Evolutionary conservation across 2,113 vertebrate genomes (phyloP).

Genomic region (Oncorhynchus clarkii): DNA sequence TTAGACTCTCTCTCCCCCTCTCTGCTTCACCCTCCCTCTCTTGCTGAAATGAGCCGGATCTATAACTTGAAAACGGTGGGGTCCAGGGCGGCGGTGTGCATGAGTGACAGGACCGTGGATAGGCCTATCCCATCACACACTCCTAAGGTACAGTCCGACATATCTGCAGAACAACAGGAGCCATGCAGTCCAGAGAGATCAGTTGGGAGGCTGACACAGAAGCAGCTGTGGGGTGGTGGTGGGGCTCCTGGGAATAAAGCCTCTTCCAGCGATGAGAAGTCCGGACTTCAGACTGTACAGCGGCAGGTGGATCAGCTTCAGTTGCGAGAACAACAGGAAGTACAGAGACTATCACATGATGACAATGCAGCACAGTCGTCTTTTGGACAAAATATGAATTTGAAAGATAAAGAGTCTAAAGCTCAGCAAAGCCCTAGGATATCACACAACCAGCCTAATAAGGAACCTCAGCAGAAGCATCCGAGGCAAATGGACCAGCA

Average conservation of each 20-base stretch:
- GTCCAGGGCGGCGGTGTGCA: constrained; percentile 62
- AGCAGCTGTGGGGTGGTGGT: constrained; percentile 20
- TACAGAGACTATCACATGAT: constrained; percentile 12
- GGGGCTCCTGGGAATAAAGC: constrained; percentile 40
- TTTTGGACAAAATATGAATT: background rate
- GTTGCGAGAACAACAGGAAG: constrained; percentile 69
- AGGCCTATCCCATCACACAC: constrained; percentile 47
- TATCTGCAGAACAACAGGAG: constrained; percentile 11
- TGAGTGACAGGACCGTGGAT: constrained; percentile 60
- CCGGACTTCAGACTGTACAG: constrained; percentile 52
- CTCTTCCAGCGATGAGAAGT: constrained; percentile 36
- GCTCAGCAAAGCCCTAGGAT: constrained; percentile 35
- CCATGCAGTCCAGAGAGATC: background rate
- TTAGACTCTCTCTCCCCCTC: constrained; percentile 46
- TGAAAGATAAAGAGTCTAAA: constrained; percentile 38
- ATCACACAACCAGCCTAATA: constrained; percentile 30
- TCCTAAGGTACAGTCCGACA: constrained; percentile 57
- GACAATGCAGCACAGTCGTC: constrained; percentile 5
- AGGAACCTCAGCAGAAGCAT: constrained; percentile 13
- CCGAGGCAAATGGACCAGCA: constrained; percentile 26
- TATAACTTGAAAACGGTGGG: constrained; percentile 69
- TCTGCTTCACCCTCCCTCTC: constrained; percentile 6
- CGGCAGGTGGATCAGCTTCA: constrained; percentile 64
- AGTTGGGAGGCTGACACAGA: constrained; percentile 15
- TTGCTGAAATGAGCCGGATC: constrained; percentile 72